Evolutionary conservation across 2,888 invertebrate species (phyloP), one percentile per base, ranked within the genome.

Genomic region (Andrena praecox): DNA sequence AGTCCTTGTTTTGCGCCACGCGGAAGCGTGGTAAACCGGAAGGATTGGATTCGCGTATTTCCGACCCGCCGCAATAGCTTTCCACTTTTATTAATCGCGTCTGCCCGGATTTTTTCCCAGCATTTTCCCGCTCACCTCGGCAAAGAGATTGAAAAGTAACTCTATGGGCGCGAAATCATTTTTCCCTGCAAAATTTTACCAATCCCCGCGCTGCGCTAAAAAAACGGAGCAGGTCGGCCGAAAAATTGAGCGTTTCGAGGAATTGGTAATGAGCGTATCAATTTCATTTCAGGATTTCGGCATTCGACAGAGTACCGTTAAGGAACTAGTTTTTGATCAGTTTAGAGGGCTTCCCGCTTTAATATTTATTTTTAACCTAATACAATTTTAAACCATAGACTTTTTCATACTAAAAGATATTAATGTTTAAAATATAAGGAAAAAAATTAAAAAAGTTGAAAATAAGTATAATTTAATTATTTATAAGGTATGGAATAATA

Each of bases 21-120:
- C 48, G 80, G 73, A 67, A 69, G 66, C 80, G 85, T 80, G 80
- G 85, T 74, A 85, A 85, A 85, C 84, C 80, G 85, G 69, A 85
- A 84, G 83, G 66, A 78, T 84, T 84, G 83, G 62, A 74, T 84
- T 68, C 62, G 31, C 74, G 78, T 74, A 84, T 78, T 70, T 77
- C 74, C 77, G 50, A 63, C 33, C 67, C 24, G 56, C 52, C 52
- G 67, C 76, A 72, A 71, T 83, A 74, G 83, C 74, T 83, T 83
- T 78, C 71, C 73, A 71, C 78, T 74, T 71, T 78, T 84, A 83
- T 84, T 84, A 83, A 78, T 83, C 74, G 77, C 62, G 77, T 27
- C 20, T 52, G 69, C 8, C 29, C 42, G 62, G 31, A 56, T 16
- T 5, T 27, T 76, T 73, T 69, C 20, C 16, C 27, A 50, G 33